phyloP scores from a whole-genome alignment of 2,797 vertebrate genomes.

The Urocyon cinereoargenteus region DNA sequence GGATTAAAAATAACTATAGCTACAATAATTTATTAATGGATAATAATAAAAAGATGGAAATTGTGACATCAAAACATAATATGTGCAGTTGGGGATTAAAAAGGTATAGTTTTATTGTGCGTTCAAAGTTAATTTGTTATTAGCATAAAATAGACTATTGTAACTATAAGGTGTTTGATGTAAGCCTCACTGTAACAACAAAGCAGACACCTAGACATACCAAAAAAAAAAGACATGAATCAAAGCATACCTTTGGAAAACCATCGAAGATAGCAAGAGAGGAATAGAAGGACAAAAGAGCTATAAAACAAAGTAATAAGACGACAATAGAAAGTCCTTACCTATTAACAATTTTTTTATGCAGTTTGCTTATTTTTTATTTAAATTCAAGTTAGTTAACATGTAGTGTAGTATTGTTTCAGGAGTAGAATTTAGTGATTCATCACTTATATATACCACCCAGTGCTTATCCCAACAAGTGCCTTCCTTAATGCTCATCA shows the following conservation, averaged over 20 bases:
- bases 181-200: background rate
- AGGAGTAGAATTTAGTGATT: background rate
- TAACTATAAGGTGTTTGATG: background rate
- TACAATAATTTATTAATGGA: background rate
- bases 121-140: background rate
- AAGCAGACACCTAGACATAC: background rate
- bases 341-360: background rate
- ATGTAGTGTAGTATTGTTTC: background rate
- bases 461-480: background rate
- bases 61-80: background rate
- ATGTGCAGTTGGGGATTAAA: background rate
- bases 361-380: background rate
- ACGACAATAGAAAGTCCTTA: background rate
- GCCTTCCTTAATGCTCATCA: background rate
- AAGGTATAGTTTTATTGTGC: background rate
- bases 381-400: background rate
- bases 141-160: background rate
- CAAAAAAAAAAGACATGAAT: background rate
- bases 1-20: background rate
- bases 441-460: background rate
- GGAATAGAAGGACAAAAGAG: background rate
- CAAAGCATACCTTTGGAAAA: background rate
- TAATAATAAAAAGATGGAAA: background rate
- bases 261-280: background rate
- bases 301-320: background rate